Evolutionary conservation across 2,113 vertebrate species (phyloP).

Genomic region (Charina bottae): DNA sequence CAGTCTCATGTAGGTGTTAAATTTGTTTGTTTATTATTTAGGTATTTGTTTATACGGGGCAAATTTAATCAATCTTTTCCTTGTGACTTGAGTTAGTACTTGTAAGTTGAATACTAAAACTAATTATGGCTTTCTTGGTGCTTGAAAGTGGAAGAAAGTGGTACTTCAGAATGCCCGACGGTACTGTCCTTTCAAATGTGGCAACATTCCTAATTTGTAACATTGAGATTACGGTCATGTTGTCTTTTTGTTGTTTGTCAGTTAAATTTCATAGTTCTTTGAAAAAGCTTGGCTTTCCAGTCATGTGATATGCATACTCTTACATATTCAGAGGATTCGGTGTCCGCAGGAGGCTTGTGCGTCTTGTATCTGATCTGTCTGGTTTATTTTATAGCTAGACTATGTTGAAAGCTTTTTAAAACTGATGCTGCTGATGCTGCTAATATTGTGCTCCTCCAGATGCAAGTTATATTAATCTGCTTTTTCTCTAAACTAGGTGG

Average conservation of each 20-base stretch:
- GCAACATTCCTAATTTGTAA: not conserved
- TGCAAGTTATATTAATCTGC: not conserved
- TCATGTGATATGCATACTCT: not conserved
- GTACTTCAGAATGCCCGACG: not conserved
- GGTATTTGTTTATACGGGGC: not conserved
- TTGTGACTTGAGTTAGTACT: conserved; percentile 28
- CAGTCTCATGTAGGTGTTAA: not conserved
- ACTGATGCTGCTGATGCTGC: not conserved
- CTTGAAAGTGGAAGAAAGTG: not conserved
- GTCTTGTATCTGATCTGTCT: conserved; percentile 20
- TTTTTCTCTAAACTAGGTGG: not conserved
- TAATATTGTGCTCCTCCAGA: not conserved
- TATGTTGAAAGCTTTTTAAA: conserved; percentile 4
- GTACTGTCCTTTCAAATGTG: not conserved
- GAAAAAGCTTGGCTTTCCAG: not conserved
- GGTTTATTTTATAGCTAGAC: not conserved
- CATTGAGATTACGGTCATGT: not conserved
- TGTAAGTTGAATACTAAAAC: not conserved
- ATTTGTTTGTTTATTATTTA: not conserved
- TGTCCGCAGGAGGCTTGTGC: not conserved
- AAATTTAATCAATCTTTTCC: rapidly evolving
- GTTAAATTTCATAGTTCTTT: not conserved
- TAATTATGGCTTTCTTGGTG: rapidly evolving
- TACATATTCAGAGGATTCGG: not conserved
- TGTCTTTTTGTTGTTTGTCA: conserved; percentile 1